Conservation (phyloP, 2,888 invertebrate genomes). For the Pelosia muscerda region DNA sequence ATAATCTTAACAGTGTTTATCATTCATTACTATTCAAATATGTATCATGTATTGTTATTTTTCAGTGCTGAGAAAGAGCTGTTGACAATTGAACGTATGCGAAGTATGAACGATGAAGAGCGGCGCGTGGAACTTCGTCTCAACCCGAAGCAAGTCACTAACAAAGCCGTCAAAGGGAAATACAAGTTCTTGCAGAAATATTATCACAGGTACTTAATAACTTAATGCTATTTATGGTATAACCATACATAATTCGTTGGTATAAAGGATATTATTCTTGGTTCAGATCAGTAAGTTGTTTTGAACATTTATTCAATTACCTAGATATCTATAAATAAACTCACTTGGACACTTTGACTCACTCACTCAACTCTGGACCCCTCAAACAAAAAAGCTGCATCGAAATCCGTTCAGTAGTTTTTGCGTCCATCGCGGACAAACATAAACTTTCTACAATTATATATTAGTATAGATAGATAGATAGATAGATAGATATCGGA, state of each 20-base stretch:
- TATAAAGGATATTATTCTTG: neutral
- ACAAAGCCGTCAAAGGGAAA: slow-evolving; percentile 98
- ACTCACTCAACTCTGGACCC: no score
- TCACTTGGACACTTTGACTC: no score
- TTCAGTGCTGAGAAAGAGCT: slow-evolving; percentile 94
- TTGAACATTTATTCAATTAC: no score
- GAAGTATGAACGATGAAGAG: slow-evolving; percentile 98
- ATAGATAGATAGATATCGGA: no score
- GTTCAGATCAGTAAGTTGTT: no score
- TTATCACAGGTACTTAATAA: slow-evolving; percentile 90
- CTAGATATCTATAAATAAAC: no score
- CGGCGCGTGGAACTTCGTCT: slow-evolving; percentile 94
- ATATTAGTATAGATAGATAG: neutral
- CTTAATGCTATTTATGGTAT: neutral
- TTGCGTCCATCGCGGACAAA: no score
- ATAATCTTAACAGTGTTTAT: no score
- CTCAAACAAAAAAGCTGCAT: no score
- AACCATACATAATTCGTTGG: no score
- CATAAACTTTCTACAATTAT: no score
- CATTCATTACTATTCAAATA: neutral
- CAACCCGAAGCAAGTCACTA: slow-evolving; percentile 97
- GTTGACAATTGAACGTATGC: slow-evolving; percentile 94
- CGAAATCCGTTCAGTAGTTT: no score
- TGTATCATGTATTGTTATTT: slow-evolving; percentile 1
- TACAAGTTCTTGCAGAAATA: slow-evolving; percentile 99